Conservation (phyloP, 2,888 invertebrate species). For the Nymphalis urticae region DNA sequence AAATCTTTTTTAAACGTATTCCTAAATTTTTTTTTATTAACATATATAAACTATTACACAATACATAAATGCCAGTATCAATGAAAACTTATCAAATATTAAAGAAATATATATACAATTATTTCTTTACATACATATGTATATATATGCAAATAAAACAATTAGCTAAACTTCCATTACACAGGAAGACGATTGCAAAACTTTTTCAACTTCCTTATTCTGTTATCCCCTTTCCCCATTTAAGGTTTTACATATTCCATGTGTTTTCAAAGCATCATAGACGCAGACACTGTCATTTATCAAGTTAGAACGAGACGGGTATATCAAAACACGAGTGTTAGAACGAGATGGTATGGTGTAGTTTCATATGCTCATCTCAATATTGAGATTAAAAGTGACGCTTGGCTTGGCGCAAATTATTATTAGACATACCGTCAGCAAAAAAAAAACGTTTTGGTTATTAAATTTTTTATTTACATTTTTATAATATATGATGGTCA, state of each 20-base stretch:
- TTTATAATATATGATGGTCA: neutral
- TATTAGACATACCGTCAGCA: slow-evolving; percentile 66
- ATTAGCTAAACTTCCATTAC: neutral
- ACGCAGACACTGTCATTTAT: slow-evolving; percentile 26
- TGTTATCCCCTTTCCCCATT: slow-evolving; percentile 20
- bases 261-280: slow-evolving; percentile 25
- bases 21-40: no score
- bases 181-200: neutral
- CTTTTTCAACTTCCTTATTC: neutral
- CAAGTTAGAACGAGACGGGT: slow-evolving; percentile 40
- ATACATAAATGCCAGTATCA: no score
- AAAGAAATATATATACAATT: no score
- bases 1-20: no score
- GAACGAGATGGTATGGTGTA: slow-evolving; percentile 52
- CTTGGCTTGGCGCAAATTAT: slow-evolving; percentile 78
- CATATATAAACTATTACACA: no score
- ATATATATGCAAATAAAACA: neutral
- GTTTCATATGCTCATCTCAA: slow-evolving; percentile 78
- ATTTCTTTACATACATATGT: no score
- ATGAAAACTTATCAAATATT: no score
- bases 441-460: slow-evolving; percentile 40
- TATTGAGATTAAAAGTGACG: slow-evolving; percentile 81
- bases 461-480: neutral
- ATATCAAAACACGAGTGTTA: slow-evolving; percentile 35
- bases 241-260: slow-evolving; percentile 26